Percentiles rank a stretch among this genome's conserved stretches.
Evolutionary conservation across 2,888 invertebrate species (phyloP).

Genomic region (Caenorhabditis becei): DNA sequence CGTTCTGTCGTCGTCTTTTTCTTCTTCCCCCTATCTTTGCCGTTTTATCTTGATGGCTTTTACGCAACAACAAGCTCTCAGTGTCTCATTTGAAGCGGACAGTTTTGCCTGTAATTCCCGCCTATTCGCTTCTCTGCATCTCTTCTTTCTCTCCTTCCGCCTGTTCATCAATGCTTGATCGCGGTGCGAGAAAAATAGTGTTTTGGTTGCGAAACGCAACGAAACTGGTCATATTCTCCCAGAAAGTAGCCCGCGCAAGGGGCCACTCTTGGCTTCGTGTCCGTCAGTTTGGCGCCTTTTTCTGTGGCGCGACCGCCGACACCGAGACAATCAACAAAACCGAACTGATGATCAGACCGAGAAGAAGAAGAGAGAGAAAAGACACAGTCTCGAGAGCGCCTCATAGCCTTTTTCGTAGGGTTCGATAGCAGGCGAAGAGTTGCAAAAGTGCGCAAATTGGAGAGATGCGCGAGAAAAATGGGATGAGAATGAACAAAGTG

Average conservation of each 20-base stretch:
- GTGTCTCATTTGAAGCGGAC: constrained; percentile 33
- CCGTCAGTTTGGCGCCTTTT: constrained; percentile 66
- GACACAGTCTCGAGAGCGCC: constrained; percentile 49
- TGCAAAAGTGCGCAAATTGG: constrained; percentile 56
- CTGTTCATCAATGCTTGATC: constrained; percentile 35
- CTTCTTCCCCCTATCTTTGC: constrained; percentile 19
- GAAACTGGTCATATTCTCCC: constrained; percentile 58
- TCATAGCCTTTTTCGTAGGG: constrained; percentile 43
- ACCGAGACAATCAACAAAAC: constrained; percentile 63
- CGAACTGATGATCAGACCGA: constrained; percentile 59
- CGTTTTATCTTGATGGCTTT: constrained; percentile 55
- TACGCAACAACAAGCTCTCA: constrained; percentile 58
- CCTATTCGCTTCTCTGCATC: background rate
- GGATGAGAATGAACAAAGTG: constrained; percentile 63
- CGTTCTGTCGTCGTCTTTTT: constrained; percentile 54
- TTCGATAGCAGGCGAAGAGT: constrained; percentile 57
- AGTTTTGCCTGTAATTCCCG: constrained; percentile 25
- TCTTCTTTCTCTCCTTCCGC: constrained; percentile 27
- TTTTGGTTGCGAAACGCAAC: constrained; percentile 57
- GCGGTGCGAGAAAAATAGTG: constrained; percentile 43
- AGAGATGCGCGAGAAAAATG: constrained; percentile 61
- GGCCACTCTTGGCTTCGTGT: constrained; percentile 52
- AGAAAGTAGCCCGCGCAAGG: constrained; percentile 53
- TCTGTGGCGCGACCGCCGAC: constrained; percentile 62
- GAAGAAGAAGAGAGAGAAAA: constrained; percentile 40